Evolutionary conservation across 2,113 vertebrate species (phyloP), one percentile per base, ranked within the genome.

Genomic region (Nothobranchius furzeri): DNA sequence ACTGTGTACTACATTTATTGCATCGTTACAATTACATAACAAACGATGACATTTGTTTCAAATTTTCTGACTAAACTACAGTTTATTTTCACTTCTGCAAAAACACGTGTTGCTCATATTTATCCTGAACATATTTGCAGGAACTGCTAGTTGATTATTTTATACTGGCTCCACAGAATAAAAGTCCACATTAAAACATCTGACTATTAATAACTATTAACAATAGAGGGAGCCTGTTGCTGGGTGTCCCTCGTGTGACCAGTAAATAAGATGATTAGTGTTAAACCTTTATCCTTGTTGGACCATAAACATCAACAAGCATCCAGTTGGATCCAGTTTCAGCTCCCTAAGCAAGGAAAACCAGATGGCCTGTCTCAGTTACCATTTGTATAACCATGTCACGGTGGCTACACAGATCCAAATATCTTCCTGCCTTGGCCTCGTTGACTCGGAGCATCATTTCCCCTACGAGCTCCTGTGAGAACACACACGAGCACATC

Each of bases 391-490:
- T 25, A 42, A 43, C 56, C n/a, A 45, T 57, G 64, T 48, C 59
- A 55, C 51, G 46, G 48, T 36, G 35, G 65, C 52, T n/a, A 45
- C 45, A 30, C 54, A 15, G 46, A 75, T 56, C 62, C 20, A 5
- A 56, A 63, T 40, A 20, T 53, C 48, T 63, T 56, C 37, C 60
- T 66, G 43, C 2, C 5, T 17, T 67, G 60, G 54, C 46, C 43
- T 24, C 14, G 6, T n/a, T 68, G 68, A 47, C 15, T 68, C 40
- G 30, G 36, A 66, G 20, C 40, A 65, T 79, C 56, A 75, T 73
- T 77, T 79, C 76, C 70, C 62, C 17, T 17, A 60, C 54, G 37
- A 74, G 56, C 63, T 64, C 47, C 82, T 68, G 51, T 17, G 47
- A 66, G 70, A 66, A 62, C 47, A 60, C 17, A 45, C 14, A 12